Evolutionary conservation across 2,888 invertebrate species (phyloP), one percentile per base, ranked within the genome.

Genomic region (Cheilosia grossa): DNA sequence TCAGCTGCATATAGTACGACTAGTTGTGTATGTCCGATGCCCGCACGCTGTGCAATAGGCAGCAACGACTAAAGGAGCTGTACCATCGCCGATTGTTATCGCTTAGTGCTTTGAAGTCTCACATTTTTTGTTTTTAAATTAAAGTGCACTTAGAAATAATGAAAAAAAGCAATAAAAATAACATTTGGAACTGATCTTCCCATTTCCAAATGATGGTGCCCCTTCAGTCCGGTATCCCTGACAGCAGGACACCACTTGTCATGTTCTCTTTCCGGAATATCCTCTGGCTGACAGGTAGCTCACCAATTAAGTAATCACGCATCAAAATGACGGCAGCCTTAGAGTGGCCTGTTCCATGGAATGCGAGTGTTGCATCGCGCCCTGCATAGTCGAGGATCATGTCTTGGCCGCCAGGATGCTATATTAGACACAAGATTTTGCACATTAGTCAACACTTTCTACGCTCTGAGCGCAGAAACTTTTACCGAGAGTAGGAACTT

Each of bases 401-500:
- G 86, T 97, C 97, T 13, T 93, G 93, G 7, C 97, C 97, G 69
- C 97, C 97, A 0, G 97, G 97, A 92, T 98, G 97, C 94, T 96
- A 90, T 91, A 91, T 89, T 90, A 87, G 88, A 87, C 87, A 87
- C 82, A 56, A 72, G 17, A 47, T 37, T 37, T 37, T 47, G 37
- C 73, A 75, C 42, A 75, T 69, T 64, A 58, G 37, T n/a, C 40
- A 27, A 66, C 69, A 80, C 49, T 66, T 67, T 27, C 27, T 7
- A 51, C 72, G 72, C 53, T 59, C 27, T n/a, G 44, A 9, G 19
- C 5, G 40, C 4, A n/a, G n/a, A n/a, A n/a, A 15, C 2, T 19
- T 88, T 92, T 91, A 95, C 95, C 93, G 94, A 94, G 87, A 94
- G 92, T 51, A 97, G 90, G 90, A 97, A 97, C 44, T 93, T 93